phyloP scores from a whole-genome alignment of 2,888 invertebrate genomes.

The Brenthis daphne region DNA sequence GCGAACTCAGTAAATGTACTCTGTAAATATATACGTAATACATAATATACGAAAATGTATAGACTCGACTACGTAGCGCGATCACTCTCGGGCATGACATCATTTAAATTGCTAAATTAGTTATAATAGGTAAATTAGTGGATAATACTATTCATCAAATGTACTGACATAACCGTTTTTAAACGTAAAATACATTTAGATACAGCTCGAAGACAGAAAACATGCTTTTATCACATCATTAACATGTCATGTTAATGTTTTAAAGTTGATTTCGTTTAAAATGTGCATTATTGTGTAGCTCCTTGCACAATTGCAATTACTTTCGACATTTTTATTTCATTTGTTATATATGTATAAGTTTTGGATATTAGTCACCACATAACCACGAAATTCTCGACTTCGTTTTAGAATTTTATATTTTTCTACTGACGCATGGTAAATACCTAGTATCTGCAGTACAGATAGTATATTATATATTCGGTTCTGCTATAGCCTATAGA shows the following conservation, averaged over 20 bases:
- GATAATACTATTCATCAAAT: background rate
- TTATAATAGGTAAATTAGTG: slow-evolving; percentile 22
- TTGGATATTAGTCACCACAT: no score
- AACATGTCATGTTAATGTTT: background rate
- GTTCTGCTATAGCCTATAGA: no score
- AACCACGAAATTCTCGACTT: no score
- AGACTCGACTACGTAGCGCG: no score
- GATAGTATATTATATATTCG: no score
- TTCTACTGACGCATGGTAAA: no score
- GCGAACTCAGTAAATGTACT: slow-evolving; percentile 26
- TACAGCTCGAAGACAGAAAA: background rate
- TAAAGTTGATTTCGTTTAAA: background rate
- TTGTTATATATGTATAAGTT: no score
- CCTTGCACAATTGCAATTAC: background rate
- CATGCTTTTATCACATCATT: background rate
- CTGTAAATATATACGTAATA: background rate
- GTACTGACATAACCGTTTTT: background rate
- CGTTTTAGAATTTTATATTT: no score
- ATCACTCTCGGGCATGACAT: slow-evolving; percentile 14
- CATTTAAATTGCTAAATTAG: slow-evolving; percentile 21
- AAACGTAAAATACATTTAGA: background rate
- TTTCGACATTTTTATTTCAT: no score
- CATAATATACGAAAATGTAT: no score
- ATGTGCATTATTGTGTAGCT: background rate
- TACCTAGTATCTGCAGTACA: no score